phyloP scores from a whole-genome alignment of 2,888 invertebrate species.

The Dicycla oo region DNA sequence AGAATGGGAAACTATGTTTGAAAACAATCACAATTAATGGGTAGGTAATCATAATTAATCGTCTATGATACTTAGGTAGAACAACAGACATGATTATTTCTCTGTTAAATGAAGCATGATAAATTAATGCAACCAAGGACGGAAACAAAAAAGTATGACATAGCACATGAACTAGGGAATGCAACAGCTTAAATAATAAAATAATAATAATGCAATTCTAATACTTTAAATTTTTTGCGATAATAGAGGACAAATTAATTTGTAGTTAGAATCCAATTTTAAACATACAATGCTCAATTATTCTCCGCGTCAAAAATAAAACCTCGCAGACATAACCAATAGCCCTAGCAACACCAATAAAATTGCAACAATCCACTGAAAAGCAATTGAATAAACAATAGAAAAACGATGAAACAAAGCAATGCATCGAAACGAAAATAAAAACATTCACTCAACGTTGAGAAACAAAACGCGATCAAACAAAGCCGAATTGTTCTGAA shows the following conservation, averaged over 20 bases:
- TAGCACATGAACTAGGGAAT: no score
- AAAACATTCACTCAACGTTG: slow-evolving; percentile 54
- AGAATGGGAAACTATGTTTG: not conserved
- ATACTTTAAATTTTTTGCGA: not conserved
- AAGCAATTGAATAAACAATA: slow-evolving; percentile 56
- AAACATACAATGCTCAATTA: not conserved
- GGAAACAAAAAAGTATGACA: not conserved
- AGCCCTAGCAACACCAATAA: slow-evolving; percentile 36
- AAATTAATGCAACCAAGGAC: not conserved
- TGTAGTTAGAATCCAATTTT: not conserved
- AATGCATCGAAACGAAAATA: slow-evolving; percentile 50
- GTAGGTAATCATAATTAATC: not conserved
- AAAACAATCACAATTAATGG: not conserved
- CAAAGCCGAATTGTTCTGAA: slow-evolving; percentile 47
- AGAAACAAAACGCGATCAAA: slow-evolving; percentile 60
- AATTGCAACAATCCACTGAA: slow-evolving; percentile 46
- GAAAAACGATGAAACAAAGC: slow-evolving; percentile 54
- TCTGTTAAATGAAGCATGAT: not conserved
- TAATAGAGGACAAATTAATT: not conserved
- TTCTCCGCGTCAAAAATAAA: slow-evolving; percentile 2
- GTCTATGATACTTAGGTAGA: not conserved
- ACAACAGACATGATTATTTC: not conserved
- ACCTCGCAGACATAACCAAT: slow-evolving; percentile 2
- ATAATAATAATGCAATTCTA: no score
- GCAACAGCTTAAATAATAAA: not conserved